Evolutionary conservation across 2,113 vertebrate genomes (phyloP), one percentile per base, ranked within the genome.

Genomic region (Aplodontia rufa): DNA sequence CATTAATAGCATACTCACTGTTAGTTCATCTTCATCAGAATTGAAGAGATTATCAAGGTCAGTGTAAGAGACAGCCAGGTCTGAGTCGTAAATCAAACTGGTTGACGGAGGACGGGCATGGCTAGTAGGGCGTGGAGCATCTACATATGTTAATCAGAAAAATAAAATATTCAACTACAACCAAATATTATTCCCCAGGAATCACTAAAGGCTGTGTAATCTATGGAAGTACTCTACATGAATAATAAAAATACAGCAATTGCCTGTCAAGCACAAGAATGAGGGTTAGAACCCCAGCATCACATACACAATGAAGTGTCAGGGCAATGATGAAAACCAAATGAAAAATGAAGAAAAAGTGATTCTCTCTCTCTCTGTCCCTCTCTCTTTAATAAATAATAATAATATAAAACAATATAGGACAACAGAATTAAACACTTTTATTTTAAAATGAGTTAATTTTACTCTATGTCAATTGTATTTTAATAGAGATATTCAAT

Each of bases 11-110:
- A 93, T 97, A 99, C 99, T 99, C 97, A 99, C 99, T 98, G 99
- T 98, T 93, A 99, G 98, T 81, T 99, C 99, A 96, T 99, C 99
- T 98, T 99, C 99, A 87, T 99, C 99, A 3, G 99, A 99, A 97
- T 99, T 99, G 98, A 99, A 99, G 97, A 99, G 99, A 98, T 99
- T 99, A 99, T 99, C 99, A 92, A 99, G 99, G 98, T 99, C 99
- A 30, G 99, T 99, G 72, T 99, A 99, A 91, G 99, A 99, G 93
- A 99, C 99, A 90, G 98, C 99, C 90, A 99, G 97, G 97, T 99
- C 99, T 3, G 99, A 99, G 98, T 99, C 99, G 40, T 99, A 99
- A 98, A 99, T 99, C 97, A 99, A 99, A 98, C 99, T 99, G 62
- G 99, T 99, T 55, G 99, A 99, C 85, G 99, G 98, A 82, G 99